phyloP scores from a whole-genome alignment of 2,797 vertebrate species.

The Champsocephalus esox region DNA sequence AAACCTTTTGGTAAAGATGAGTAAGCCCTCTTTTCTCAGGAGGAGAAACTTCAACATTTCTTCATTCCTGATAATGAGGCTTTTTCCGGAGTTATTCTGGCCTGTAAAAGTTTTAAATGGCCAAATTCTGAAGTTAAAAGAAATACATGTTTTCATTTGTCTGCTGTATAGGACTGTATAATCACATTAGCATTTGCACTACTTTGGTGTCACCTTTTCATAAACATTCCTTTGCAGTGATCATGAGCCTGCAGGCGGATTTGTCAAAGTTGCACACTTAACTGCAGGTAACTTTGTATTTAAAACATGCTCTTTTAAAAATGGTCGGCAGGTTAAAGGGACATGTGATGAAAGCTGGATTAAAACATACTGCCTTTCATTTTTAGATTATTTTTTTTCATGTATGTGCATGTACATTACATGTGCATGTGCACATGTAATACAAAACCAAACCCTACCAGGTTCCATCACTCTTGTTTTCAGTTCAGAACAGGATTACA shows the following conservation, averaged over 20 bases:
- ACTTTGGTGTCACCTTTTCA: constrained; percentile 21
- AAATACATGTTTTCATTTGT: constrained; percentile 27
- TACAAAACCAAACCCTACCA: background rate
- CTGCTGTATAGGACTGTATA: constrained; percentile 11
- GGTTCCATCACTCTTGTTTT: constrained; percentile 11
- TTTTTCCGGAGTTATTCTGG: constrained; percentile 26
- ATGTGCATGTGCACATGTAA: background rate
- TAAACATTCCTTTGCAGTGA: constrained; percentile 29
- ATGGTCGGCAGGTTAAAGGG: constrained; percentile 40
- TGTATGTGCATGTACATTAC: constrained; percentile 2
- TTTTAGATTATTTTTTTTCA: constrained; percentile 10
- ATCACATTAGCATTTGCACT: constrained; percentile 22
- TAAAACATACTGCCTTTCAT: constrained; percentile 34
- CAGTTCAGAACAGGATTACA: background rate
- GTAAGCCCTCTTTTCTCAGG: constrained; percentile 4
- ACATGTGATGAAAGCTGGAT: constrained; percentile 37
- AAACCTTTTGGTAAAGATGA: constrained; percentile 42
- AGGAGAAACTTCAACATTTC: constrained; percentile 34
- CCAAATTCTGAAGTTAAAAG: constrained; percentile 27
- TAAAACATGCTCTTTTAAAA: constrained; percentile 28
- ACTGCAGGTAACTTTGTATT: constrained; percentile 44
- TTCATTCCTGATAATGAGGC: constrained; percentile 31
- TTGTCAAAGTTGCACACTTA: constrained; percentile 33
- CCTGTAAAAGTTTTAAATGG: constrained; percentile 35
- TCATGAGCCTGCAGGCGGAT: constrained; percentile 13